phyloP scores from a whole-genome alignment of 2,888 invertebrate species.

The Athalia cordata region DNA sequence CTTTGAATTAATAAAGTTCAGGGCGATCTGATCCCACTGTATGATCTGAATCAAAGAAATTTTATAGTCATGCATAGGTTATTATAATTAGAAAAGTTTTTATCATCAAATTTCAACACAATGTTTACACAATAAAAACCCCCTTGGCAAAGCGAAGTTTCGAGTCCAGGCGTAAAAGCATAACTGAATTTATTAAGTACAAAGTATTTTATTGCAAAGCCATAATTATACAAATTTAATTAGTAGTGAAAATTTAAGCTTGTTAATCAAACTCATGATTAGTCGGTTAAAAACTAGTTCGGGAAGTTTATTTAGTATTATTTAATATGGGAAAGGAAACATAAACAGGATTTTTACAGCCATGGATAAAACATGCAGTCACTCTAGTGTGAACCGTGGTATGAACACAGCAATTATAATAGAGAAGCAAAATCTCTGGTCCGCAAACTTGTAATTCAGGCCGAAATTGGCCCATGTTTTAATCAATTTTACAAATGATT shows the following conservation, averaged over 20 bases:
- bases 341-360: not conserved
- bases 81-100: not conserved
- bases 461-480: no score
- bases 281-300: no score
- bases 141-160: slow-evolving; percentile 1
- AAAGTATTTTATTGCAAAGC: slow-evolving; percentile 4
- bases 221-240: not conserved
- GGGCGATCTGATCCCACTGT: slow-evolving; percentile 24
- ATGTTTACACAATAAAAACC: not conserved
- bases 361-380: slow-evolving; percentile 1
- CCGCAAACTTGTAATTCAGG: not conserved
- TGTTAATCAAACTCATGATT: not conserved
- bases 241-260: not conserved
- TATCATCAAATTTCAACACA: not conserved
- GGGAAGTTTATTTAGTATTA: no score
- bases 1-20: not conserved
- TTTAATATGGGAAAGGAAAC: not conserved
- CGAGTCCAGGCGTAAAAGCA: not conserved
- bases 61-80: slow-evolving; percentile 13
- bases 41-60: slow-evolving; percentile 39
- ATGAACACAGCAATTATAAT: slow-evolving; percentile 17
- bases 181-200: not conserved
- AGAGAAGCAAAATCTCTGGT: slow-evolving; percentile 6
- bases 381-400: not conserved
- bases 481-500: no score